Evolutionary conservation across 1,140 invertebrate genomes (phyloP), one percentile per base, ranked within the genome.

Genomic region (Musca vetustissima): DNA sequence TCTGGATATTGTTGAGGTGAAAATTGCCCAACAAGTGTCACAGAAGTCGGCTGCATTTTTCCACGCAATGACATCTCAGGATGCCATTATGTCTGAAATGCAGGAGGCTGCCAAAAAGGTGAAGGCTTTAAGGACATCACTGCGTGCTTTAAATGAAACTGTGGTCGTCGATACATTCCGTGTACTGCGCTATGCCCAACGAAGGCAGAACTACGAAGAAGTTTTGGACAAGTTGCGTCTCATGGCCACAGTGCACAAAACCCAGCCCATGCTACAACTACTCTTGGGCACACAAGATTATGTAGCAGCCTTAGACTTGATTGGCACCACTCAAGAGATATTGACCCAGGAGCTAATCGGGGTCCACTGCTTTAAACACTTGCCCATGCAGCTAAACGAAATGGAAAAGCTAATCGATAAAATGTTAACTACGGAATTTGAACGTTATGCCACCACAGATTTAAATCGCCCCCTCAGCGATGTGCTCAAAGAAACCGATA

Each of bases 1-100:
- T 83, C 85, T 98, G 73, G 96, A 99, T 85, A 90, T 95, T 57
- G 93, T 98, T 32, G 97, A 99, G 85, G 93, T 97, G 71, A 92
- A 94, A 84, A 97, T 99, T 77, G 95, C 95, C 0, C 91, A 93
- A 74, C 96, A 98, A 86, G 96, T 98, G 25, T 74, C 96, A n/a
- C 90, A 93, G 70, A 96, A 97, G 83, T 98, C 96, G 7, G 93
- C 93, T 73, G 95, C 95, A 9, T 99, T 98, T 86, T 98, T 98
- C 81, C 91, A 96, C 84, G 95, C 95, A 9, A 97, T 98, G 93
- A 92, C 95, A 61, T 97, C 95, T 9, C 96, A 98, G 84, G 96
- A 98, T 84, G 91, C 91, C 14, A 89, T 96, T 50, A 92, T 95
- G 89, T 93, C 95, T 72, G 91, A 95, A 76, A 91, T 98, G 84